phyloP scores from a whole-genome alignment of 2,113 vertebrate species.

The Gymnogyps californianus region DNA sequence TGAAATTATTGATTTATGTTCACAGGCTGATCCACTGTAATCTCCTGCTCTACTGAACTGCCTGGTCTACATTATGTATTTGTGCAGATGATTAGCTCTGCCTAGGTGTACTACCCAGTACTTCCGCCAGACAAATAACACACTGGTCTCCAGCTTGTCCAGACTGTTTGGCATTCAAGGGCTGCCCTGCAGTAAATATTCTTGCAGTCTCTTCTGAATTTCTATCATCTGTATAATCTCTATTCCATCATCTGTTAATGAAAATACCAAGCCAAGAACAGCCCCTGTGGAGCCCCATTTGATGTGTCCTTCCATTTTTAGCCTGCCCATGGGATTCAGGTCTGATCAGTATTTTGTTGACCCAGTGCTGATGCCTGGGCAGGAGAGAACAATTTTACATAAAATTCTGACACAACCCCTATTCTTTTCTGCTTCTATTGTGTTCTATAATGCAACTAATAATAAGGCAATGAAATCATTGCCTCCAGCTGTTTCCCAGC shows the following conservation, averaged over 20 bases:
- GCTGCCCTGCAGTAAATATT: not conserved
- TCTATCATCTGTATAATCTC: not conserved
- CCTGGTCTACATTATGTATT: not conserved
- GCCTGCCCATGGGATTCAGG: not conserved
- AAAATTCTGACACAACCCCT: slow-evolving; percentile 30
- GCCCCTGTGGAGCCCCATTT: not conserved
- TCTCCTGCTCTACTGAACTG: not conserved
- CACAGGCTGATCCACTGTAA: not conserved
- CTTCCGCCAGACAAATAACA: not conserved
- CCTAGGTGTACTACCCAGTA: not conserved
- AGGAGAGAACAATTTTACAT: slow-evolving; percentile 18
- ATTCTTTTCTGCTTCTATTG: slow-evolving; percentile 58
- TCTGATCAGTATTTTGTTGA: slow-evolving; percentile 28
- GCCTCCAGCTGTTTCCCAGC: slow-evolving; percentile 56
- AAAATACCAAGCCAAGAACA: not conserved
- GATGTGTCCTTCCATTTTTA: slow-evolving; percentile 32
- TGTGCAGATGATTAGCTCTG: not conserved
- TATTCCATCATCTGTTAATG: not conserved
- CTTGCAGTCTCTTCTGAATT: not conserved
- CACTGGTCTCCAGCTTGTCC: not conserved
- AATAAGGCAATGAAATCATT: slow-evolving; percentile 59
- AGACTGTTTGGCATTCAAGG: not conserved
- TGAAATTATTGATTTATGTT: not conserved
- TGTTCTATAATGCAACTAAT: slow-evolving; percentile 46
- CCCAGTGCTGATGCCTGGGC: not conserved